Evolutionary conservation across 2,113 vertebrate species (phyloP), one percentile per base, ranked within the genome.

Genomic region (Nycticebus coucang): DNA sequence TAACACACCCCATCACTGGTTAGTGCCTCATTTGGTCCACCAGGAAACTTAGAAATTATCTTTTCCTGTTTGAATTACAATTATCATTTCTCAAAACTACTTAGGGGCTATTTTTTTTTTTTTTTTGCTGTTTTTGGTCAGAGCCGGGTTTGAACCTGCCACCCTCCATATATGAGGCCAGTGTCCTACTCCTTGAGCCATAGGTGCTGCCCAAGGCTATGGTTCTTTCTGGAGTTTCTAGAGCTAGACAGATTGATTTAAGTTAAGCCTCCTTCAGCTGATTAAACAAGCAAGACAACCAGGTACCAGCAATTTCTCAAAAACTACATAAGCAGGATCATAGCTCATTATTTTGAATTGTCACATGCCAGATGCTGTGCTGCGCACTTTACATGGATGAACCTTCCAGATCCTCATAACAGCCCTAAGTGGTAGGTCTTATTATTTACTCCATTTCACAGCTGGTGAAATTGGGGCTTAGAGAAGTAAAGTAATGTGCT

Each of bases 51-150:
- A 84, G 28, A 95, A 87, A 59, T 59, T 74, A 71, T 55, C 33
- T 93, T 81, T 93, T 62, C 55, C 60, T 66, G 30, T 84, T 93
- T 69, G 37, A 72, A 37, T 85, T 91, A 22, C 28, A 68, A 3
- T 91, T 91, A 78, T 50, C 64, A 83, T 91, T 89, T 97, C 59
- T 94, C 81, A 90, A 84, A 55, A 77, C 14, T 75, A 85, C 62
- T 86, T 12, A 24, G 50, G 37, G 35, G 7, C 33, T 41, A 41
- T 41, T 41, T 41, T 41, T 41, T 41, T 41, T 41, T 41, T 41
- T 41, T 41, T 41, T 41, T 41, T 41, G 3, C 41, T 4, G 41
- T 41, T 41, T 41, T 41, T 41, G 41, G 41, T 41, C 41, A 41
- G 41, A 41, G 41, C 41, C 41, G 41, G 41, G 41, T 41, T 41